A percentile compares a stretch with the other conserved stretches of the same genome.
Conservation (phyloP, 2,797 vertebrate species). For the Hemitrygon akajei region DNA sequence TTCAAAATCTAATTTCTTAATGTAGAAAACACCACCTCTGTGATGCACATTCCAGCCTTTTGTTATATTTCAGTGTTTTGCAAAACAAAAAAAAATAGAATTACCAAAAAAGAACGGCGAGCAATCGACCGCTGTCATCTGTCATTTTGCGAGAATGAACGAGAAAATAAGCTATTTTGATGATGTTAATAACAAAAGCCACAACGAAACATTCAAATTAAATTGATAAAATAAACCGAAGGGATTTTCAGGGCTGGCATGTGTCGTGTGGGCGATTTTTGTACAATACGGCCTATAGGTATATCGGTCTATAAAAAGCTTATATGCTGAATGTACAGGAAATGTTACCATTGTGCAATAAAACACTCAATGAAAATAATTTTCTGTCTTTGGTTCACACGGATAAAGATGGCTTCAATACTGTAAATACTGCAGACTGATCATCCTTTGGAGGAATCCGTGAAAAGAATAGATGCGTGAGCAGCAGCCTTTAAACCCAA, state of each 20-base stretch:
- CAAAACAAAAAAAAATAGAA: slow-evolving; percentile 13
- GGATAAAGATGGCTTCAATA: slow-evolving; percentile 32
- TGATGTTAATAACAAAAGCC: not conserved
- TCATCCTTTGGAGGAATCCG: slow-evolving; percentile 22
- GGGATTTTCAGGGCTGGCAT: slow-evolving; percentile 19
- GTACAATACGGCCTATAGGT: slow-evolving; percentile 19
- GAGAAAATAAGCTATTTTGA: not conserved
- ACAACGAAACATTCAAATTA: slow-evolving; percentile 30
- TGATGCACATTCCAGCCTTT: not conserved
- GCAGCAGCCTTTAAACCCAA: slow-evolving; percentile 27
- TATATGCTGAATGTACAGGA: slow-evolving; percentile 32
- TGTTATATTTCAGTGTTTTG: slow-evolving; percentile 2
- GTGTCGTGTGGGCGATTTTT: not conserved
- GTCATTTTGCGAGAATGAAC: not conserved
- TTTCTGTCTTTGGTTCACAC: slow-evolving; percentile 38
- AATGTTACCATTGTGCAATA: slow-evolving; percentile 37
- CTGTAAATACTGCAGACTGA: slow-evolving; percentile 15
- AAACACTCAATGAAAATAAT: slow-evolving; percentile 32
- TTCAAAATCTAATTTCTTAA: not conserved
- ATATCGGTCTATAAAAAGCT: slow-evolving; percentile 35
- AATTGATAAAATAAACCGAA: not conserved
- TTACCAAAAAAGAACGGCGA: not conserved
- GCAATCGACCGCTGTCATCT: not conserved
- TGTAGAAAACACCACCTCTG: slow-evolving; percentile 23
- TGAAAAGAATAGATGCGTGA: slow-evolving; percentile 34